phyloP scores from a whole-genome alignment of 2,888 invertebrate species.

The Troides aeacus region DNA sequence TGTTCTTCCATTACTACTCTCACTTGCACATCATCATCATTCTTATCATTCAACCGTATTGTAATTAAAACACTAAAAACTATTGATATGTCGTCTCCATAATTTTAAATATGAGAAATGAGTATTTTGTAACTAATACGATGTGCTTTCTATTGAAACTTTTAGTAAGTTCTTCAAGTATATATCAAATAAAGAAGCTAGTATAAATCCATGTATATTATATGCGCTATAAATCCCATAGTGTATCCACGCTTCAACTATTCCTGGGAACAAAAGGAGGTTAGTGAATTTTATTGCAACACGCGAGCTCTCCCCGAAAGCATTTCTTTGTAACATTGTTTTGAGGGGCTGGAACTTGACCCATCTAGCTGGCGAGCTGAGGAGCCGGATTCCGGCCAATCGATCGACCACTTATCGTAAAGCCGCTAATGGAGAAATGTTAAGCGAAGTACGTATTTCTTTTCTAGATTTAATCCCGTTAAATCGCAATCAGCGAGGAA shows the following conservation, averaged over 20 bases:
- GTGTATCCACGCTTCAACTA: background rate
- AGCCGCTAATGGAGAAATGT: constrained; percentile 19
- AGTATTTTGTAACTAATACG: too few species aligned
- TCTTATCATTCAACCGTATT: too few species aligned
- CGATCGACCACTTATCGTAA: constrained; percentile 13
- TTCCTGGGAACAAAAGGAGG: constrained; percentile 12
- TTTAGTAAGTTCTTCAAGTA: too few species aligned
- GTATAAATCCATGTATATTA: background rate
- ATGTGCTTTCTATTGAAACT: too few species aligned
- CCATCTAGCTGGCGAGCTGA: constrained; percentile 1
- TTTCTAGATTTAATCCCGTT: background rate
- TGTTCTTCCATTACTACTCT: too few species aligned
- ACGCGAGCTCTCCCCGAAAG: constrained; percentile 17
- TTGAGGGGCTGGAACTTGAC: constrained; percentile 24
- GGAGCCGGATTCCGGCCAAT: constrained; percentile 6
- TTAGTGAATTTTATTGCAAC: constrained; percentile 21
- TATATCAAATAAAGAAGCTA: too few species aligned
- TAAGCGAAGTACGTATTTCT: constrained; percentile 1
- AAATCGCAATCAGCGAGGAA: background rate
- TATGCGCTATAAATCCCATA: background rate
- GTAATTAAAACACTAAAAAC: too few species aligned
- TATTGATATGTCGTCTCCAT: too few species aligned
- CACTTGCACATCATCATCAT: too few species aligned
- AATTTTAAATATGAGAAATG: too few species aligned
- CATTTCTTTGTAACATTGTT: constrained; percentile 27